Evolutionary conservation across 2,797 vertebrate genomes (phyloP).

Genomic region (Acipenser transmontanus): DNA sequence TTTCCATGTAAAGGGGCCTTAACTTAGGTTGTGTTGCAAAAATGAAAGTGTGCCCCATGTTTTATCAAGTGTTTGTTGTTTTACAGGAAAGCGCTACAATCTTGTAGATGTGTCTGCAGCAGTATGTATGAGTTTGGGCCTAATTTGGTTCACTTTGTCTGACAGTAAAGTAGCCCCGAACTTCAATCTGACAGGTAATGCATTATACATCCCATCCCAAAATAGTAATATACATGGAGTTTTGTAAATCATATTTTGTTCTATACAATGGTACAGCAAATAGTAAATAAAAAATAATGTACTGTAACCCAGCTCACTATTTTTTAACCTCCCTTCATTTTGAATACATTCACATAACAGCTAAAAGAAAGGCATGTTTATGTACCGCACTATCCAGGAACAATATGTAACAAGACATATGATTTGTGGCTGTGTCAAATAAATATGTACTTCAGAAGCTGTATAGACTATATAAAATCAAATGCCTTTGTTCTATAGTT

Average conservation of each 20-base stretch:
- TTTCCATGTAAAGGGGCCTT: too few relatives aligned
- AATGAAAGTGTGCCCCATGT: too few relatives aligned
- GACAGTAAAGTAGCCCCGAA: conserved; percentile 93
- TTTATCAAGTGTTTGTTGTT: conserved; percentile 8
- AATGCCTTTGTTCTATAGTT: conserved; percentile 12
- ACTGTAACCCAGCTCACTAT: too few relatives aligned
- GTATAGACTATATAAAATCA: conserved; percentile 3
- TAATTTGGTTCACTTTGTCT: conserved; percentile 95
- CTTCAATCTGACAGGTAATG: conserved; percentile 89
- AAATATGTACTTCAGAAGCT: neutral
- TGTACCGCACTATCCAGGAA: neutral
- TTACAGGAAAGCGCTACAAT: conserved; percentile 87
- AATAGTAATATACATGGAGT: too few relatives aligned
- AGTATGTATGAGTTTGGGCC: conserved; percentile 90
- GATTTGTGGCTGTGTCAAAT: neutral
- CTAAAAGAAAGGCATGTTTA: neutral
- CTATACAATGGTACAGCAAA: too few relatives aligned
- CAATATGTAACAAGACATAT: neutral
- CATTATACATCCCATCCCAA: neutral
- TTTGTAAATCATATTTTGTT: too few relatives aligned
- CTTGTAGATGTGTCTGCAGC: conserved; percentile 88
- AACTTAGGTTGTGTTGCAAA: too few relatives aligned
- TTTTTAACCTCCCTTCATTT: neutral
- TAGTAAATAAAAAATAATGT: too few relatives aligned
- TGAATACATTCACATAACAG: neutral